Base-by-base conservation (phyloP, 2,113 vertebrate genomes). In the Thamnophis sirtalis region DNA sequence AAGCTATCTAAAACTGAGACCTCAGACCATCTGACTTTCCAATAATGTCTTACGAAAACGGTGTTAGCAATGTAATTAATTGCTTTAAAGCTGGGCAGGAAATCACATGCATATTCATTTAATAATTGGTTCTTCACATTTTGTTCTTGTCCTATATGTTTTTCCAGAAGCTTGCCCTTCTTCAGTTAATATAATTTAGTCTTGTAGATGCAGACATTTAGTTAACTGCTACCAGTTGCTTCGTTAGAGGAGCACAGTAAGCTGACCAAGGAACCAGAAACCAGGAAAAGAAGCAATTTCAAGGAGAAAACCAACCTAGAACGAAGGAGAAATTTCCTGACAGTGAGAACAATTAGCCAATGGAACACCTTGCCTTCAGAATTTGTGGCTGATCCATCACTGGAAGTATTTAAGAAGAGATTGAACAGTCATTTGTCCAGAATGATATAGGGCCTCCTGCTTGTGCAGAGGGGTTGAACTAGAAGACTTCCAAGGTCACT, bases 61-160 rank as follows among this genome's bases (percentile, higher is more conserved):
- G 26, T 26, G n/a, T 85, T 63, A 63, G 68, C 26, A 84, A 53
- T 85, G 80, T 93, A 63, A 89, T 84, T 89, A 91, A 91, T 84
- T 43, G 63, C 55, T 60, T 85, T 91, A 89, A 86, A 90, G 73
- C 11, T 48, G 73, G 19, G 84, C 49, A 84, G 90, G 55, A 53
- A 49, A 85, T 49, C 33, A 86, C 89, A 60, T 54, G 73, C 88
- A 33, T 88, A 84, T 91, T 93, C 63, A 91, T 88, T 91, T 91
- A 91, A 91, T 91, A 49, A 85, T 93, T n/a, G 88, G 91, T 85
- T 55, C 73, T 91, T 56, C 68, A 88, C n/a, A 22, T 22, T 60
- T 84, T 84, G 51, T 49, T 84, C 43, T 84, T 88, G 48, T 87
- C 91, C 84, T 87, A n/a, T 84, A 33, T 87, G 60, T 5, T 3